These are phyloP conservation scores for Deilephila porcellus DNA, from an alignment of 2,888 invertebrate genomes.

Conservation along the genomic window DNA sequence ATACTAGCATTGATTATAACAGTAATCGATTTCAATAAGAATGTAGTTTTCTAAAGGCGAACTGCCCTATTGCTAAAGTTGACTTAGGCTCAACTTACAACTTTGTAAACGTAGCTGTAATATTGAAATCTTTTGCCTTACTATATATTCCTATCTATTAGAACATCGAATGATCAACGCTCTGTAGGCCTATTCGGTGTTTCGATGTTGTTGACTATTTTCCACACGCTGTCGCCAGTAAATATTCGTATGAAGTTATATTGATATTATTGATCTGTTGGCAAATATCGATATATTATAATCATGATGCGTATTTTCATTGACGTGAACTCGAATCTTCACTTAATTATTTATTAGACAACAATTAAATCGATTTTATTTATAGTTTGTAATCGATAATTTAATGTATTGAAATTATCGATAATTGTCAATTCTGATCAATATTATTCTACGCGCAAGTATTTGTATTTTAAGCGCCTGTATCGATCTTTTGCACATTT, in stretches of 20 bases:
- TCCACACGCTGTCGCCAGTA: neutral
- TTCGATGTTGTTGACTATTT: conserved; percentile 8
- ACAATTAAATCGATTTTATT: neutral
- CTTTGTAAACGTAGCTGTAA: conserved; percentile 8
- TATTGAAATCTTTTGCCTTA: conserved; percentile 13
- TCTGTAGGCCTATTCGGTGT: conserved; percentile 23
- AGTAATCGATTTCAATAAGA: too few species aligned
- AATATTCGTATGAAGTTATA: neutral
- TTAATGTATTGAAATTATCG: neutral
- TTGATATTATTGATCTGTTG: neutral
- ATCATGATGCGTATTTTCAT: neutral
- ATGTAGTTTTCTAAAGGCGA: neutral
- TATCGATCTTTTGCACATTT: neutral
- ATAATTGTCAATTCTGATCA: conserved; percentile 9
- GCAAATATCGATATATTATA: neutral
- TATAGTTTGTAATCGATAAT: neutral
- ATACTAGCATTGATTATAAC: neutral
- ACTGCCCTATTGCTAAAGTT: neutral
- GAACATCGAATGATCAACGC: conserved; percentile 30
- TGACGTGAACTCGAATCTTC: neutral
- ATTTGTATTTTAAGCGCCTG: neutral
- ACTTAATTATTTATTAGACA: neutral
- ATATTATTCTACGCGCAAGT: neutral
- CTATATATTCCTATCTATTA: conserved; percentile 13
- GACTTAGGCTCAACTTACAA: neutral